phyloP scores from a whole-genome alignment of 2,888 invertebrate species.

The Euspilapteryx auroguttella region DNA sequence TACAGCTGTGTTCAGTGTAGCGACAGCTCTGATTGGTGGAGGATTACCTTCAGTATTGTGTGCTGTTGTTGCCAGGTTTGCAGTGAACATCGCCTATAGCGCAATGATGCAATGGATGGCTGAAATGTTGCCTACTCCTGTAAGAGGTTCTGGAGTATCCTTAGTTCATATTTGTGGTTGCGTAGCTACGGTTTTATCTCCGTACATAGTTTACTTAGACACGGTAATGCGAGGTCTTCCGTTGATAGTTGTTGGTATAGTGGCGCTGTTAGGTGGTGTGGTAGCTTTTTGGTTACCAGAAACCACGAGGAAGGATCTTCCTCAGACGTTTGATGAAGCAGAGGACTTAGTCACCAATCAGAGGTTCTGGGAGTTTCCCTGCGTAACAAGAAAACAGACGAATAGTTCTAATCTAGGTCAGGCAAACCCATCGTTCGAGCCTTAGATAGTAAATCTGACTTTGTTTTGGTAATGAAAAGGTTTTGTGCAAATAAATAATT shows the following conservation, averaged over 20 bases:
- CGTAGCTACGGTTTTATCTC: slow-evolving; percentile 4
- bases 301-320: slow-evolving; percentile 6
- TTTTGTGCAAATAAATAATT: no score
- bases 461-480: no score
- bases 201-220: slow-evolving; percentile 7
- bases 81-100: slow-evolving; percentile 6
- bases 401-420: slow-evolving; percentile 18
- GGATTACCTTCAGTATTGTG: slow-evolving; percentile 6
- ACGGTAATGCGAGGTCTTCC: slow-evolving; percentile 6
- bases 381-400: not conserved
- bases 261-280: slow-evolving; percentile 4
- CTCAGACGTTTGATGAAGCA: slow-evolving; percentile 6
- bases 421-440: no score
- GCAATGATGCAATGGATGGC: slow-evolving; percentile 7
- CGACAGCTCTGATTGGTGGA: slow-evolving; percentile 6
- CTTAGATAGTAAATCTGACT: no score
- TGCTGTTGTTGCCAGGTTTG: slow-evolving; percentile 7
- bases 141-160: slow-evolving; percentile 6
- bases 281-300: slow-evolving; percentile 5
- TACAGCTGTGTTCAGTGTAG: slow-evolving; percentile 5
- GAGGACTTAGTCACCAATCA: slow-evolving; percentile 1
- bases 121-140: slow-evolving; percentile 7
- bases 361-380: not conserved
- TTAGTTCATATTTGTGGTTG: slow-evolving; percentile 5
- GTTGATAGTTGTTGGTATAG: slow-evolving; percentile 4